Conservation (phyloP, 2,888 invertebrate genomes). For the Patella depressa region DNA sequence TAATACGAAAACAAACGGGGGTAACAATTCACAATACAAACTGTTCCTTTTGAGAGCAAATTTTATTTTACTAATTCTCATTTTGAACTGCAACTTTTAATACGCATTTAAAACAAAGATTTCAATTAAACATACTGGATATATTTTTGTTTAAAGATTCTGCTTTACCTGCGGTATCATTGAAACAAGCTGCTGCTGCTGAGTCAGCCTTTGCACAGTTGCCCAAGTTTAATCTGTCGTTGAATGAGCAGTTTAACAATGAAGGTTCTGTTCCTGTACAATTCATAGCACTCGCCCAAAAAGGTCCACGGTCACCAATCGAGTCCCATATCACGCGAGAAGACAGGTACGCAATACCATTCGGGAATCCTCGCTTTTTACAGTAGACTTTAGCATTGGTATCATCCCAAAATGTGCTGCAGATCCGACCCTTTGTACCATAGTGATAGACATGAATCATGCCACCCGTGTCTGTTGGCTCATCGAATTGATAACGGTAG, state of each 20-base stretch:
- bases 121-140: no score
- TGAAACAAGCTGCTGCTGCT: slow-evolving; percentile 58
- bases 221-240: slow-evolving; percentile 42
- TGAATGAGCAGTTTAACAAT: slow-evolving; percentile 49
- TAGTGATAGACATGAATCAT: slow-evolving; percentile 53
- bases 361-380: slow-evolving; percentile 41
- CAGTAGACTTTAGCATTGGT: slow-evolving; percentile 56
- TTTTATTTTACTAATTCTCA: no score
- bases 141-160: no score
- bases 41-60: no score
- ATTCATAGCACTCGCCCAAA: slow-evolving; percentile 51
- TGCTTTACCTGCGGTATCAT: slow-evolving; percentile 43
- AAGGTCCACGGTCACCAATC: slow-evolving; percentile 44
- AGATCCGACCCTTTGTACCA: slow-evolving; percentile 71
- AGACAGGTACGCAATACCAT: slow-evolving; percentile 51
- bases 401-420: slow-evolving; percentile 53
- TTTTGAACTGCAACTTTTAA: no score
- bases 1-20: no score
- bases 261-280: slow-evolving; percentile 53
- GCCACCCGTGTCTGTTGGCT: slow-evolving; percentile 20
- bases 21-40: no score
- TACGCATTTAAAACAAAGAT: no score
- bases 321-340: slow-evolving; percentile 31
- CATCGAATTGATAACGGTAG: slow-evolving; percentile 42
- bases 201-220: slow-evolving; percentile 47